These are phyloP conservation scores for Sipha flava DNA, from an alignment of 1,140 invertebrate genomes.

Conservation along the genomic window DNA sequence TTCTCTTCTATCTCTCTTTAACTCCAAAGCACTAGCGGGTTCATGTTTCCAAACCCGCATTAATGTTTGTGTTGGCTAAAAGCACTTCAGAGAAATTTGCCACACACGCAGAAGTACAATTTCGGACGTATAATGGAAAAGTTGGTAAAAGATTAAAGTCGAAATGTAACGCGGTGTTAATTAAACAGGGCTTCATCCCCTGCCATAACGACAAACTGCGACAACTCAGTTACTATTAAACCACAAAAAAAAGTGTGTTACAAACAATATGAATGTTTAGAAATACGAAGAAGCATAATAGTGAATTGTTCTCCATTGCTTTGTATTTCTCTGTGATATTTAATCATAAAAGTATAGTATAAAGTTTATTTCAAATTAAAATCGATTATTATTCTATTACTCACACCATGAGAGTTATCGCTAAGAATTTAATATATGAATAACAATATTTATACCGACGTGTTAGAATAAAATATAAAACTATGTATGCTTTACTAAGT, in stretches of 20 bases:
- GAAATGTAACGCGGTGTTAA: not conserved
- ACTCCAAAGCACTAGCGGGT: not conserved
- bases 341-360: too few species aligned
- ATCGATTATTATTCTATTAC: too few species aligned
- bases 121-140: not conserved
- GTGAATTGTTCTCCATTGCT: too few species aligned
- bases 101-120: not conserved
- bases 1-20: constrained; percentile 33
- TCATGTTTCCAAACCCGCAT: not conserved
- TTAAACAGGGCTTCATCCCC: not conserved
- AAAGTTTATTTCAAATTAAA: too few species aligned
- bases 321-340: too few species aligned
- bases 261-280: not conserved
- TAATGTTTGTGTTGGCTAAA: not conserved
- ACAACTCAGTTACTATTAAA: too few species aligned
- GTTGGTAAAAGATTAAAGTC: not conserved
- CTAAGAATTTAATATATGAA: too few species aligned
- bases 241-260: not conserved
- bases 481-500: too few species aligned
- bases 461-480: too few species aligned
- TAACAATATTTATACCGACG: too few species aligned
- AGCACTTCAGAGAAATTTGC: not conserved
- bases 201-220: not conserved
- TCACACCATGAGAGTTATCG: too few species aligned
- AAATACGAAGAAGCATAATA: too few species aligned